Conservation (phyloP, 2,113 vertebrate species). For the Tautogolabrus adspersus region DNA sequence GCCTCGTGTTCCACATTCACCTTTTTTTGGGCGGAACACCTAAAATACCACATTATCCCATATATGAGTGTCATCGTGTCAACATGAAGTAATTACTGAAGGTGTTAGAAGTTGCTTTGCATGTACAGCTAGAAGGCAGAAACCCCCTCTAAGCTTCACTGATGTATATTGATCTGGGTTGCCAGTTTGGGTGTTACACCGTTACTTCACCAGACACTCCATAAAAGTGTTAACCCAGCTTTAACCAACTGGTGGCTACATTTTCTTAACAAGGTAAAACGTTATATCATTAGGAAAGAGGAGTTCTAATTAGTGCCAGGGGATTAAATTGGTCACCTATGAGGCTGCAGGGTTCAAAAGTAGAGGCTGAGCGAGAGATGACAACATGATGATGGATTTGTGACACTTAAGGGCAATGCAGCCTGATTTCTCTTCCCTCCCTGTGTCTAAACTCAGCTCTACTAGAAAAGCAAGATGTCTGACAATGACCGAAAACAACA, state of each 20-base stretch:
- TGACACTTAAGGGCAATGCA: constrained; percentile 8
- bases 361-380: constrained; percentile 47
- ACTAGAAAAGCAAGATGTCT: neutral
- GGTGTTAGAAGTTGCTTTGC: constrained; percentile 29
- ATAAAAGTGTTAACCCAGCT: constrained; percentile 23
- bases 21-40: constrained; percentile 27
- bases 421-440: neutral
- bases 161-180: constrained; percentile 32
- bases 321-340: neutral
- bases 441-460: neutral
- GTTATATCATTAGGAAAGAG: constrained; percentile 5
- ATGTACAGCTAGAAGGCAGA: constrained; percentile 13
- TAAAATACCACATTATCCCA: constrained; percentile 40
- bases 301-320: constrained; percentile 35
- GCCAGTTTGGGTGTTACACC: constrained; percentile 41
- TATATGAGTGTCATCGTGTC: constrained; percentile 41
- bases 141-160: constrained; percentile 47
- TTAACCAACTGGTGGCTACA: constrained; percentile 11
- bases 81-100: constrained; percentile 47
- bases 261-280: neutral
- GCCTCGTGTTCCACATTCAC: constrained; percentile 16
- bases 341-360: constrained; percentile 23
- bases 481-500: neutral
- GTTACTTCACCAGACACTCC: constrained; percentile 18
- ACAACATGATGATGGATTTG: constrained; percentile 57